These are phyloP conservation scores for Calephelis perditalis DNA, from an alignment of 2,888 invertebrate genomes.

Conservation along the genomic window DNA sequence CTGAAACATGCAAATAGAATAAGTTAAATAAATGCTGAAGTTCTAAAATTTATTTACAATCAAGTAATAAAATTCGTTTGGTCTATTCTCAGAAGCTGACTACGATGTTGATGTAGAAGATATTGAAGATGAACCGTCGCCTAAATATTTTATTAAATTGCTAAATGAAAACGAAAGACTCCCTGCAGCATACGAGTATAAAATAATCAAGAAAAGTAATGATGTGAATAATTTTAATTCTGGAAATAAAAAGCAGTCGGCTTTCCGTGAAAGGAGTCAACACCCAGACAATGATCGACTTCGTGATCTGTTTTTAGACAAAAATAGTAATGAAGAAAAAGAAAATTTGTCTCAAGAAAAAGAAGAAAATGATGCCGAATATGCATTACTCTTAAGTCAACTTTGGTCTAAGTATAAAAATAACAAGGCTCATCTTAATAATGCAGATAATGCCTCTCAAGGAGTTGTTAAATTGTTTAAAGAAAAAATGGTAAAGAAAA, in stretches of 20 bases:
- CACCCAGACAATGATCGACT: conserved; percentile 61
- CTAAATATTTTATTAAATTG: conserved; percentile 59
- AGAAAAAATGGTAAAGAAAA: conserved; percentile 66
- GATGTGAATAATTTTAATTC: conserved; percentile 17
- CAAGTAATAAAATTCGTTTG: too few species aligned
- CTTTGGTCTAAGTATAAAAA: conserved; percentile 79
- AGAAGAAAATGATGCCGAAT: conserved; percentile 69
- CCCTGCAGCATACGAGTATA: conserved; percentile 77
- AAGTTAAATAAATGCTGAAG: too few species aligned
- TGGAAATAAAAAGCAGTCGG: conserved; percentile 52
- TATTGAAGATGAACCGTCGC: conserved; percentile 49
- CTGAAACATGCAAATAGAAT: too few species aligned
- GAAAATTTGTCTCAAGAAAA: conserved; percentile 43
- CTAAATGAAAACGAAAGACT: conserved; percentile 61
- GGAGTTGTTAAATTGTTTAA: conserved; percentile 69
- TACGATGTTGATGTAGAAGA: conserved; percentile 58
- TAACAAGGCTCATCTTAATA: conserved; percentile 52
- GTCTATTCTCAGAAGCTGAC: conserved; percentile 51
- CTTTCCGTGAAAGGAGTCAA: conserved; percentile 65
- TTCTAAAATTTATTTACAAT: too few species aligned
- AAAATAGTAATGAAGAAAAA: conserved; percentile 49
- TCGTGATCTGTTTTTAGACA: conserved; percentile 59
- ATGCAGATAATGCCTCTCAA: conserved; percentile 52
- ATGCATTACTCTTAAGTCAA: conserved; percentile 72
- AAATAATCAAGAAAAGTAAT: conserved; percentile 67